These are phyloP conservation scores for Pungitius pungitius DNA, from an alignment of 2,113 vertebrate species.

Conservation along the genomic window DNA sequence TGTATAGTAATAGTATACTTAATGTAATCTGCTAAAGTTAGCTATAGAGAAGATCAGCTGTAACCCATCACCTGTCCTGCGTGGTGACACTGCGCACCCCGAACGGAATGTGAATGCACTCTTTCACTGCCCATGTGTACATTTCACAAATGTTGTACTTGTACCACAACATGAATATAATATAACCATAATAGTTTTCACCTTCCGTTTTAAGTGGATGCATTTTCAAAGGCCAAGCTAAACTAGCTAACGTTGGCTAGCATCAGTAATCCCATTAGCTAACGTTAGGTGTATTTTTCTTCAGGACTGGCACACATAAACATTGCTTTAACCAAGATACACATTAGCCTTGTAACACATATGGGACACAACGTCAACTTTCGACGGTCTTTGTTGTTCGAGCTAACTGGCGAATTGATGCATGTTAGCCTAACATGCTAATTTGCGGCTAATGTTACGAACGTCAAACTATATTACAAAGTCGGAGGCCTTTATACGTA, in stretches of 20 bases:
- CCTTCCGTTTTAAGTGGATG: not conserved
- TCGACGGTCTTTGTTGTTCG: not conserved
- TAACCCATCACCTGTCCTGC: slow-evolving; percentile 3
- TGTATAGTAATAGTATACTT: not conserved
- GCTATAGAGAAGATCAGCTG: not conserved
- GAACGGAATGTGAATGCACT: not conserved
- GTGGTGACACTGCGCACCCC: not conserved
- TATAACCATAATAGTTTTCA: not conserved
- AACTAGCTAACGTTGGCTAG: slow-evolving; percentile 11
- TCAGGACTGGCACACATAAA: not conserved
- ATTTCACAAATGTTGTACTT: not conserved
- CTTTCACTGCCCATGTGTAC: slow-evolving; percentile 33
- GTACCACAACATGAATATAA: not conserved
- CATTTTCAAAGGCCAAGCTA: slow-evolving; percentile 2
- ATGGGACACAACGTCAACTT: fast-evolving
- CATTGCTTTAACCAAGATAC: too few relatives aligned
- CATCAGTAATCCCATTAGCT: slow-evolving; percentile 43
- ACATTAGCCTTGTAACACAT: fast-evolving
- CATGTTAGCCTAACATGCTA: slow-evolving; percentile 59
- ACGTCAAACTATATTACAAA: not conserved
- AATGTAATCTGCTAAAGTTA: not conserved
- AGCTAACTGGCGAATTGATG: not conserved
- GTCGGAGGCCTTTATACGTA: not conserved
- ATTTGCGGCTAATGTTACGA: slow-evolving; percentile 60
- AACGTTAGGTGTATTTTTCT: not conserved